A percentile compares a stretch with the other conserved stretches of the same genome.
Evolutionary conservation across 2,113 vertebrate species (phyloP).

Genomic region (Phalacrocorax carbo): DNA sequence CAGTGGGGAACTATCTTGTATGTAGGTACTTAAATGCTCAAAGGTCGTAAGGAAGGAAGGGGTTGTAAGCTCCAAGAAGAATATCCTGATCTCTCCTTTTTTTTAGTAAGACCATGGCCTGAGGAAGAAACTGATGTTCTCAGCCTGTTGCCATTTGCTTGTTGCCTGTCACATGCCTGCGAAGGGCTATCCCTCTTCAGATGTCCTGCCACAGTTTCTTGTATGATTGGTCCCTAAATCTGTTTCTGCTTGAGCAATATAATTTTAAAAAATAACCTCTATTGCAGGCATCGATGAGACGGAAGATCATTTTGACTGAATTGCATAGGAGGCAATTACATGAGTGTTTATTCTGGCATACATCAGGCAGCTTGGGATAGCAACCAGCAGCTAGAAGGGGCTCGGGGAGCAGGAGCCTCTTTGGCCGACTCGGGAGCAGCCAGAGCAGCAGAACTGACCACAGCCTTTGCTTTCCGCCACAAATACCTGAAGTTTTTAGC

Average conservation of each 20-base stretch:
- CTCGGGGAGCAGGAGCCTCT: background rate
- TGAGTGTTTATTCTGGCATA: background rate
- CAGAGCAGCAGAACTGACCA: background rate
- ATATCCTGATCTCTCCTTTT: background rate
- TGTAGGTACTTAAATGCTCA: background rate
- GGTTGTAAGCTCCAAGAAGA: background rate
- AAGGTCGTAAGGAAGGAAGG: background rate
- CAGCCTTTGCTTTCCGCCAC: background rate
- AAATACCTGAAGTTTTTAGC: background rate
- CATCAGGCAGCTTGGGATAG: background rate
- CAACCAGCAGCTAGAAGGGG: background rate
- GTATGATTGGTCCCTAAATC: background rate
- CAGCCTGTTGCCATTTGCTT: background rate
- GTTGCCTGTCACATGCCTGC: background rate
- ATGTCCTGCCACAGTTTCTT: background rate
- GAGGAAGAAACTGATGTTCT: background rate
- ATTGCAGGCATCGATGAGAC: background rate
- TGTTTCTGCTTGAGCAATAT: background rate
- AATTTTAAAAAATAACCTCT: background rate
- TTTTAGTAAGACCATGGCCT: background rate
- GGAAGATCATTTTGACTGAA: background rate
- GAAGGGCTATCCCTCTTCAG: background rate
- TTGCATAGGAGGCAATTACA: background rate
- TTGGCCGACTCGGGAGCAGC: accelerated
- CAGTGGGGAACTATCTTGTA: background rate